Base-by-base conservation (phyloP, 1,140 invertebrate genomes). In the Drosophila seguyi region DNA sequence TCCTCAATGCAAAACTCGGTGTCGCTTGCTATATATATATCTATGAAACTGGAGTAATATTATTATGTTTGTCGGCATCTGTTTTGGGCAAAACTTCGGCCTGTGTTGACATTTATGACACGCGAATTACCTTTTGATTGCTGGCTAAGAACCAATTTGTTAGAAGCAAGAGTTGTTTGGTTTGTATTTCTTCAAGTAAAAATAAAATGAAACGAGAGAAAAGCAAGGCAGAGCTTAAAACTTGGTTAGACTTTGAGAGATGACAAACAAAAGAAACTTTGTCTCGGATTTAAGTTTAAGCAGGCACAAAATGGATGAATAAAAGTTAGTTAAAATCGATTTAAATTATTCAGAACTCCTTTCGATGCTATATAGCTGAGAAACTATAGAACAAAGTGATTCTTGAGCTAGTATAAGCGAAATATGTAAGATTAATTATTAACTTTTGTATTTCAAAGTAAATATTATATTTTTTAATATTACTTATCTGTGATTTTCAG, bases 1-100 rank as follows among this genome's bases (percentile, higher is more conserved):
- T 87, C 65, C 71, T 81, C 80, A 81, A 78, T 84, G 50, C 31
- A 57, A 31, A 69, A 80, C 48, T 8, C 18, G 36, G 48, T 36
- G 41, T 57, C 44, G 61, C n/a, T 63, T 76, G 53, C 59, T 61
- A 55, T 45, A 69, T 67, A 69, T 62, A 59, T 67, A 74, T 56
- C 57, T 62, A 50, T 45, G 59, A 63, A 53, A 50, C 58, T 39
- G 38, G 50, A 68, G 57, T 63, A 50, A 52, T 52, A 34, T 73
- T 71, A 65, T 82, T 56, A 44, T 59, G 36, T 48, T 79, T 61
- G 41, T 56, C 59, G 44, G 38, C 58, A 63, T 22, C 47, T 48
- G 27, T 39, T 34, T 60, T 3, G 31, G 20, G 29, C 14, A 22
- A 74, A 74, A 56, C 39, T 29, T 52, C 13, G 18, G 16, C 31